phyloP scores from a whole-genome alignment of 2,888 invertebrate genomes.

The Cartodere bifasciata region DNA sequence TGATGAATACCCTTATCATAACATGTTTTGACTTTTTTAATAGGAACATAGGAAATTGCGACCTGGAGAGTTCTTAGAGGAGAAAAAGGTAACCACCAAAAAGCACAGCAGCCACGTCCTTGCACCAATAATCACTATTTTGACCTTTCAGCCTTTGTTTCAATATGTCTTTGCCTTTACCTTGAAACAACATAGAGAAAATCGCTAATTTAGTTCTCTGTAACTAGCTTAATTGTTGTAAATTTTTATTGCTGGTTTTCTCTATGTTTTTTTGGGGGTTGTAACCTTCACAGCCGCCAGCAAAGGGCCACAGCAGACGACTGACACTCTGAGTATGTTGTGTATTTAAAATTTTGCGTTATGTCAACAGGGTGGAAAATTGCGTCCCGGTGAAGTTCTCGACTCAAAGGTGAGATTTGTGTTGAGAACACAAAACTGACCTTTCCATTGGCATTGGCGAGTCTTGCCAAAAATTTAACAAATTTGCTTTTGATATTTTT shows the following conservation, averaged over 20 bases:
- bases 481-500: slow-evolving; percentile 17
- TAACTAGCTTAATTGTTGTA: no score
- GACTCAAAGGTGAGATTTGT: slow-evolving; percentile 65
- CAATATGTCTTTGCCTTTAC: no score
- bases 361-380: slow-evolving; percentile 56
- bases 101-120: no score
- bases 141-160: no score
- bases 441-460: slow-evolving; percentile 27
- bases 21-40: slow-evolving; percentile 21
- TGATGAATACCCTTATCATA: not conserved
- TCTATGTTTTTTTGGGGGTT: no score
- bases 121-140: no score
- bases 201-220: no score
- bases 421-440: slow-evolving; percentile 38
- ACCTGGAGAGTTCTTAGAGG: slow-evolving; percentile 87
- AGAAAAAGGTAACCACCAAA: slow-evolving; percentile 73
- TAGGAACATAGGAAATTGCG: slow-evolving; percentile 86
- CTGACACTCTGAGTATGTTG: no score
- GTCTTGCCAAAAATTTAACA: slow-evolving; percentile 20
- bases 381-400: slow-evolving; percentile 67
- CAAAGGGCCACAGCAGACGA: no score
- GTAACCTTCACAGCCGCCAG: no score
- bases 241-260: no score
- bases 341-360: slow-evolving; percentile 15
- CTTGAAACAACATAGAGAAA: no score